Base-by-base conservation (phyloP, 2,888 invertebrate species). In the Drosophila buzzatii region DNA sequence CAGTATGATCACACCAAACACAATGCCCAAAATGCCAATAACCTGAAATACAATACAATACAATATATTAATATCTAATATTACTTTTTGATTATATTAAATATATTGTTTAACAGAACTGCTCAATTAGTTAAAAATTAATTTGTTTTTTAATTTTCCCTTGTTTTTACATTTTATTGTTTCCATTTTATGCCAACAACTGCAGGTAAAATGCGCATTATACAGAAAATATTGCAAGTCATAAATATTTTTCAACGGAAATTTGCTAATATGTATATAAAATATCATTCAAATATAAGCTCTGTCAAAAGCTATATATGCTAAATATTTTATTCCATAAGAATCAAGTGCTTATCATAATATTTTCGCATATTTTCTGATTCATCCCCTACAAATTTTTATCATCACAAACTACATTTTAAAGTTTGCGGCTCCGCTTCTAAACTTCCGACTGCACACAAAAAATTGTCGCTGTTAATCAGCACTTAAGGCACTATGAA, bases 11-110 rank as follows among this genome's bases (percentile, higher is more conserved):
- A 95, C 94, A 41, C 96, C 97, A 68, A 95, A 93, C 39, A 95
- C 94, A 66, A 97, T 94, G 73, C 96, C 93, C 37, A 95, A 95
- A 79, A 97, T 93, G 61, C 96, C 96, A 81, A 96, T 95, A 90
- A 97, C 92, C 97, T 97, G 94, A 45, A 94, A 94, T 51, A 55
- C 6, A 2, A n/a, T n/a, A n/a, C n/a, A 55, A 55, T 35, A 20
- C 20, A 4, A 37, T 52, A 33, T 20, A 52, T 18, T 18, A 44
- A 44, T 20, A 12, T 39, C 3, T 12, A 12, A 35, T 12, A 35
- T 12, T 12, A 35, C 12, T 35, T 35, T 33, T 9, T 33, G 10
- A 10, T 33, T 10, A 33, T 33, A 10, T 33, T 27, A 6, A 27
- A 27, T 27, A 20, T 12, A 37, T 20, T 20, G n/a, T 33, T 16